Percentiles rank a stretch among this genome's conserved stretches.
These are phyloP conservation scores for Parapristionchus giblindavisi DNA, from an alignment of 2,888 invertebrate genomes.

Conservation along the genomic window DNA sequence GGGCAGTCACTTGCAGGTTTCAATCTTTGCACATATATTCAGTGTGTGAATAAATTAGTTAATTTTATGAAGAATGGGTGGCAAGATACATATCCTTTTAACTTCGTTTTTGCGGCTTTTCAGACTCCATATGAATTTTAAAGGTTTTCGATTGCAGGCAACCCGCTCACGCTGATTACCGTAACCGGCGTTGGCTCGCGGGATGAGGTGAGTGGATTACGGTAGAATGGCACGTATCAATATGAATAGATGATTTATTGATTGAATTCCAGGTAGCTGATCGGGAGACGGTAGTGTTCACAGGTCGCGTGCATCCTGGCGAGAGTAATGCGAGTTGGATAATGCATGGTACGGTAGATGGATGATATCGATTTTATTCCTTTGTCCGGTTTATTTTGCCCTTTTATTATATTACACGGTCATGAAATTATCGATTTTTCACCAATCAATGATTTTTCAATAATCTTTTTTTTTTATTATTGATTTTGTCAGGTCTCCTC, in stretches of 20 bases:
- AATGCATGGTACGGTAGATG: slow-evolving; percentile 81
- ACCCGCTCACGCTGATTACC: slow-evolving; percentile 81
- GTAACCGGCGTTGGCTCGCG: slow-evolving; percentile 74
- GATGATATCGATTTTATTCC: no score
- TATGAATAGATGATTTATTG: no score
- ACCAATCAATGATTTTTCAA: no score
- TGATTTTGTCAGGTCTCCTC: slow-evolving; percentile 43
- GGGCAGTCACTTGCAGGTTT: slow-evolving; percentile 51
- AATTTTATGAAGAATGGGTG: no score
- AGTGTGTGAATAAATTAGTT: no score
- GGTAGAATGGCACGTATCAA: no score
- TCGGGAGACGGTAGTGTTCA: slow-evolving; percentile 75
- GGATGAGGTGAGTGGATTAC: slow-evolving; percentile 57
- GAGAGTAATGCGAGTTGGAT: slow-evolving; percentile 89
- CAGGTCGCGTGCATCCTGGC: slow-evolving; percentile 85
- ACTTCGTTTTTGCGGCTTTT: neutral
- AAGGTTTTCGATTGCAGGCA: slow-evolving; percentile 76
- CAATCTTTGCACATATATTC: no score
- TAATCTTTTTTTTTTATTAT: no score
- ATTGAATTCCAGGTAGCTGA: slow-evolving; percentile 67
- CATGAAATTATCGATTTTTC: no score
- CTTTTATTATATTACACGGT: no score
- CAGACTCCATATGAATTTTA: slow-evolving; percentile 48
- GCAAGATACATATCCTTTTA: no score
- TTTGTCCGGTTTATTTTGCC: no score